These are phyloP conservation scores for Zophobas morio DNA, from an alignment of 1,140 invertebrate genomes.

Conservation along the genomic window DNA sequence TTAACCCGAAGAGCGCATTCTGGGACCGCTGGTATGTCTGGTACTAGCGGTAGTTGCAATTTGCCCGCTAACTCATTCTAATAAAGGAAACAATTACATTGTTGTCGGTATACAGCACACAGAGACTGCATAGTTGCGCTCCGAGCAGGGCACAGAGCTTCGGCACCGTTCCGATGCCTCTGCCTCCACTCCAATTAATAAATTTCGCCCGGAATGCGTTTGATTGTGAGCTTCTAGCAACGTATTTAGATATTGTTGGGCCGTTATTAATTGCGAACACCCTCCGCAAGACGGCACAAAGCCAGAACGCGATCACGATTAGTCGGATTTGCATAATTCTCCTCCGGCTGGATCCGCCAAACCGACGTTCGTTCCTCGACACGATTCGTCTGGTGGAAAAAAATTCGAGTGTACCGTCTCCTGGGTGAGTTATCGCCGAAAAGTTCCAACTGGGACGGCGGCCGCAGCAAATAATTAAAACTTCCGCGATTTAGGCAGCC, in stretches of 20 bases:
- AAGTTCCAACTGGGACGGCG: background rate
- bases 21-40: conserved; percentile 29
- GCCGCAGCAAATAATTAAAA: conserved; percentile 33
- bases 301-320: conserved; percentile 33
- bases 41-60: conserved; percentile 36
- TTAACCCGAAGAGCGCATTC: conserved; percentile 11
- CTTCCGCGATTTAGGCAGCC: conserved; percentile 31
- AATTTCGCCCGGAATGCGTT: conserved; percentile 34
- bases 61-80: conserved; percentile 42
- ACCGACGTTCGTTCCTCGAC: conserved; percentile 8
- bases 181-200: conserved; percentile 34
- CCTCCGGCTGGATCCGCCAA: conserved; percentile 1
- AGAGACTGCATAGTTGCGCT: conserved; percentile 27
- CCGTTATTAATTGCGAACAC: conserved; percentile 37
- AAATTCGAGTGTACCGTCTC: too few species aligned
- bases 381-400: too few species aligned
- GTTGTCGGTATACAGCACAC: conserved; percentile 31
- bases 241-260: conserved; percentile 39
- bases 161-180: conserved; percentile 24
- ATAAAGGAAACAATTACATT: conserved; percentile 43
- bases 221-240: conserved; percentile 38
- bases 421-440: too few species aligned
- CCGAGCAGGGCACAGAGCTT: conserved; percentile 9
- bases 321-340: conserved; percentile 41
- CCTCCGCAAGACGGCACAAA: conserved; percentile 36